Percentiles rank a stretch among this genome's conserved stretches.
Conservation (phyloP, 2,888 invertebrate species). For the Eupithecia dodoneata region DNA sequence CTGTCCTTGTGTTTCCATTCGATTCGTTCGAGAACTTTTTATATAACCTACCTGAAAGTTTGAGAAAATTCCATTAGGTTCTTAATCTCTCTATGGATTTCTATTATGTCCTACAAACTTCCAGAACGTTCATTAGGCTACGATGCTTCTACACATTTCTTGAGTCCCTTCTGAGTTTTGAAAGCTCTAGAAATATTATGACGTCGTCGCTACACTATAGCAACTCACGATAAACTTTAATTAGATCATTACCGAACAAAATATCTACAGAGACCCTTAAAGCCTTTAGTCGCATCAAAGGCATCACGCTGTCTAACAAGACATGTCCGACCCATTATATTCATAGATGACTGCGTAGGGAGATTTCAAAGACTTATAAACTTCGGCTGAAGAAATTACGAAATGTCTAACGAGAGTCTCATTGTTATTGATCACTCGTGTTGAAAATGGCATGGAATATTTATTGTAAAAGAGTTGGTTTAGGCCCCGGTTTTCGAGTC, state of each 20-base stretch:
- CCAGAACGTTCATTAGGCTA: no score
- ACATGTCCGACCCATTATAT: conserved; percentile 72
- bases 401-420: not conserved
- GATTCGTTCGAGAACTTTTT: no score
- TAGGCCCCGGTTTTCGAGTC: not conserved
- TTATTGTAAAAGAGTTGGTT: not conserved
- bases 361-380: conserved; percentile 33
- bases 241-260: conserved; percentile 23
- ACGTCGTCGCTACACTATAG: no score
- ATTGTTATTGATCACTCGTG: conserved; percentile 14
- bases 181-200: no score
- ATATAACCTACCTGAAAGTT: no score
- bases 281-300: conserved; percentile 59
- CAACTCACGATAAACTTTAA: conserved; percentile 1
- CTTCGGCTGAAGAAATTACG: conserved; percentile 42
- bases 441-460: not conserved
- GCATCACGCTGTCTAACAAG: conserved; percentile 57
- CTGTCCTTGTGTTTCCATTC: no score
- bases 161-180: no score
- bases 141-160: no score
- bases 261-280: conserved; percentile 18
- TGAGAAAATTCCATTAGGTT: no score
- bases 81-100: no score
- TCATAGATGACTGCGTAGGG: conserved; percentile 70
- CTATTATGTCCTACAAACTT: no score